phyloP scores from a whole-genome alignment of 2,113 vertebrate species.

The Plecotus auritus region DNA sequence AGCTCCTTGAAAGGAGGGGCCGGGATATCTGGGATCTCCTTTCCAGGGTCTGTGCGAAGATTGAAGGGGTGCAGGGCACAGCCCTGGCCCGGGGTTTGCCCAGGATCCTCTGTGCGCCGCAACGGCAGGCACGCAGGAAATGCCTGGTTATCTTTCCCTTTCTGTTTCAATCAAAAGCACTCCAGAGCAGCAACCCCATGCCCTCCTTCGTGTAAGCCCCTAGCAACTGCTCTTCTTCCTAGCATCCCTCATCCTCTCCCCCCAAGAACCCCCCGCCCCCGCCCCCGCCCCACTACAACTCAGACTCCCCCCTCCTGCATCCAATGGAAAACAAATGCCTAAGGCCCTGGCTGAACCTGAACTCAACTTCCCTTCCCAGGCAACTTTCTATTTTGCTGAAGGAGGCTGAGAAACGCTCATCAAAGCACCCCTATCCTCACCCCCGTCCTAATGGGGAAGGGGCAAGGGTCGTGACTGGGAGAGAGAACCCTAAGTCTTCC shows the following conservation, averaged over 20 bases:
- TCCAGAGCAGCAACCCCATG: constrained; percentile 53
- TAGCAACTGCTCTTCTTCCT: constrained; percentile 64
- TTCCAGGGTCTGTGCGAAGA: constrained; percentile 56
- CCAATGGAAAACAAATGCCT: constrained; percentile 65
- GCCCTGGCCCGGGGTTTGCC: constrained; percentile 62
- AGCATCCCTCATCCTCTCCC: constrained; percentile 30
- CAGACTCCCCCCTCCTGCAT: constrained; percentile 44
- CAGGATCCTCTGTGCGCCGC: constrained; percentile 59
- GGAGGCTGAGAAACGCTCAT: not conserved
- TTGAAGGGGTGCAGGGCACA: constrained; percentile 76
- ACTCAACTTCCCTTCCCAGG: constrained; percentile 61
- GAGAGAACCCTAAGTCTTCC: not conserved
- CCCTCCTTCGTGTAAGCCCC: constrained; percentile 41
- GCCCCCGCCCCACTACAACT: not conserved
- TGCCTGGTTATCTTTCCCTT: constrained; percentile 74
- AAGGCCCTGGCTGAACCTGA: constrained; percentile 59
- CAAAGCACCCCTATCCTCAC: not conserved
- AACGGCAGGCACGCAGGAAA: constrained; percentile 68
- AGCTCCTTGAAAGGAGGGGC: constrained; percentile 77
- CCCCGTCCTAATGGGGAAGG: not conserved
- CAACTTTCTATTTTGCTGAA: constrained; percentile 51
- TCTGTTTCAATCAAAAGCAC: constrained; percentile 75
- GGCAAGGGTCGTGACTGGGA: not conserved
- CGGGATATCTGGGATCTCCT: constrained; percentile 65
- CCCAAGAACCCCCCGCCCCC: too few species aligned